Evolutionary conservation across 2,797 vertebrate species (phyloP).

Genomic region (Danio choprae): DNA sequence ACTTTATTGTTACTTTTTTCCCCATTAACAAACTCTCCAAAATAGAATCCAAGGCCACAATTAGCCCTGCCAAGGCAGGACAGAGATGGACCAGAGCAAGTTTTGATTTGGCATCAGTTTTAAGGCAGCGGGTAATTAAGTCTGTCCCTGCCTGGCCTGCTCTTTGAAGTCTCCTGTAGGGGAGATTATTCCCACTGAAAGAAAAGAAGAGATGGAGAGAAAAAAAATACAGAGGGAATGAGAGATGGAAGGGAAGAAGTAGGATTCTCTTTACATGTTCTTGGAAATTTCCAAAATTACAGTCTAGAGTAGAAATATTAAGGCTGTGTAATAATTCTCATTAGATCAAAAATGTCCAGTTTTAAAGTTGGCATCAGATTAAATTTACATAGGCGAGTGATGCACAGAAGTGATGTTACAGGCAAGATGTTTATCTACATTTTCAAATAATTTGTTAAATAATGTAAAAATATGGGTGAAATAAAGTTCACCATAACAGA

Average conservation of each 20-base stretch:
- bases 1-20: constrained; percentile 65
- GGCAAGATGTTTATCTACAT: too few relatives aligned
- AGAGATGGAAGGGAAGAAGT: constrained; percentile 52
- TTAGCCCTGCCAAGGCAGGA: constrained; percentile 70
- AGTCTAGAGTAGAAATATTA: background rate
- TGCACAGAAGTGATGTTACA: too few relatives aligned
- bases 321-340: background rate
- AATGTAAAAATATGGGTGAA: too few relatives aligned
- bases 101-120: constrained; percentile 79
- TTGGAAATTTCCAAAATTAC: background rate
- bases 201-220: constrained; percentile 60
- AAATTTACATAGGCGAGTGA: too few relatives aligned
- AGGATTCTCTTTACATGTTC: constrained; percentile 33
- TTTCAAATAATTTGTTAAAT: too few relatives aligned
- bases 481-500: too few relatives aligned
- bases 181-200: constrained; percentile 78
- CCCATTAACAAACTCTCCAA: constrained; percentile 50
- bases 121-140: constrained; percentile 81
- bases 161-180: constrained; percentile 81
- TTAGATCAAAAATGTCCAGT: background rate
- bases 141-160: constrained; percentile 76
- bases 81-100: constrained; percentile 65
- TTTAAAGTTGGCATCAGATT: too few relatives aligned
- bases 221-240: constrained; percentile 39
- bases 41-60: constrained; percentile 66